Base-by-base conservation (phyloP, 2,113 vertebrate species). In the Melanerpes formicivorus region DNA sequence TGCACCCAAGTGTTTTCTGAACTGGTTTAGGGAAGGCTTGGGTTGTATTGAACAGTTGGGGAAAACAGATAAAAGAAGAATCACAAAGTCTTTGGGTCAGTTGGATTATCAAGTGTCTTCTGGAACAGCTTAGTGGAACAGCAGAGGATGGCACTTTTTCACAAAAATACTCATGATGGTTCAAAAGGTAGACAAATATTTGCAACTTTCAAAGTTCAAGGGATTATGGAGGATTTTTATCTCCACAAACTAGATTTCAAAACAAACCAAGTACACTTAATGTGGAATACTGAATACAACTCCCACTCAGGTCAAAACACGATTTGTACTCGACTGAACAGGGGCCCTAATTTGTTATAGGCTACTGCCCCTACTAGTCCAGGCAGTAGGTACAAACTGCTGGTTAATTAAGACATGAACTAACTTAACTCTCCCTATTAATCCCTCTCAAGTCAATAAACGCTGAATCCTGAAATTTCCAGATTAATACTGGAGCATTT, bases 371-470 rank as follows among this genome's bases (percentile, higher is more conserved):
- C 40, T 65, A 56, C 29, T 29, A 56, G 18, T 10, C 22, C 5
- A 84, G 60, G 15, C 17, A 79, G 3, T 70, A 15, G 18, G 7
- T 62, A 76, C 76, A 84, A 87, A 62, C 3, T 2, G 50, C 5
- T 29, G 4, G 5, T 59, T 69, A 48, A 60, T 50, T 77, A 26
- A 3, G 1, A 50, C 29, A 60, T 0, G 0, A 2, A 40, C 18
- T 40, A 60, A 80, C 9, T 55, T 50, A 76, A 73, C 17, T 42
- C 29, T 79, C n/a, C 46, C 30, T 59, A 90, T 3, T 21, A 66
- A 23, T 26, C 59, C 27, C 9, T 82, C 32, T 65, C 52, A 87
- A 7, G 40, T 70, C 59, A 74, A 22, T 11, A 63, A 17, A 60
- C 29, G 17, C 19, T 15, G 5, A 88, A 70, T 17, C 14, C 19